Base-by-base conservation (phyloP, 2,888 invertebrate species). In the Aspidapion aeneum region DNA sequence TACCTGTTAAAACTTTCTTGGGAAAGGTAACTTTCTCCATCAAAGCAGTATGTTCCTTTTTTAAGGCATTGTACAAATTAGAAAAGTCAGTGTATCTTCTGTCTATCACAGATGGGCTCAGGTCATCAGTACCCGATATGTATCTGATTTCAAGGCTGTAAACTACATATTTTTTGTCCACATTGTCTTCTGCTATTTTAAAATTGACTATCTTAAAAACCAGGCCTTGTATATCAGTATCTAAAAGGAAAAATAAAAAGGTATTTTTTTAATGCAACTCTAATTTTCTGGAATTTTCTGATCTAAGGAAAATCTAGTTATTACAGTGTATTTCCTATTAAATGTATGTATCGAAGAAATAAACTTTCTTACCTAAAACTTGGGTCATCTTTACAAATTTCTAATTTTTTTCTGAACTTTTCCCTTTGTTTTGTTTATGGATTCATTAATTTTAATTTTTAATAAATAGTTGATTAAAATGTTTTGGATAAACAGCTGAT, bases 41-140 rank as follows among this genome's bases (percentile, higher is more conserved):
- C 63, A 86, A 74, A 35, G 78, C 72, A 0, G 89, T 84, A 74
- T 82, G 81, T 57, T 85, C 85, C 65, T 84, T 86, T 71, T 84
- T 87, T 20, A 91, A 78, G 1, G 82, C 81, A 68, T 82, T 84
- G 73, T 86, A 90, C 1, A 91, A 80, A 65, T 85, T 85, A 58
- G 86, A 79, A 75, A 90, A 91, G 71, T 90, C 87, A 5, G 90
- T 89, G 75, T 91, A 91, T 69, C 90, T 82, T 59, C 90, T 80
- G 72, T 90, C 88, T 57, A 90, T 86, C 65, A 83, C 83, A 0
- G 85, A 86, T 18, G 90, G 87, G 48, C 82, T 73, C 49, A 70
- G 77, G 77, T 90, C 89, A 66, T 80, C 79, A 68, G 77, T 81
- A 18, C 81, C 79, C n/a, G 83, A 81, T 69, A 86, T 84, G 73